phyloP scores from a whole-genome alignment of 2,113 vertebrate genomes.

The Coreoperca whiteheadi region DNA sequence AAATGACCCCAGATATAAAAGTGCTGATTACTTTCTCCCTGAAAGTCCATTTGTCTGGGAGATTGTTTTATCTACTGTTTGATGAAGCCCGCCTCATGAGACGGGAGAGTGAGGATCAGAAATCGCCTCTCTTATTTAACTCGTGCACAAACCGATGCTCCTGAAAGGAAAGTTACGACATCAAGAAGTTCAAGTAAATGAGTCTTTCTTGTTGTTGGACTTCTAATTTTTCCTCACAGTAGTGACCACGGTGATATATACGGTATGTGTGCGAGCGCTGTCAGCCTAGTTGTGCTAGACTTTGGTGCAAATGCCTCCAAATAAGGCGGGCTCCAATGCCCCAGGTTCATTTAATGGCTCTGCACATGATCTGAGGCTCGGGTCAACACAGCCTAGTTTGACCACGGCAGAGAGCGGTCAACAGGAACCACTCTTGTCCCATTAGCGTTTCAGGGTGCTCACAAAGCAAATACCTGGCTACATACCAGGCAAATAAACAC shows the following conservation, averaged over 20 bases:
- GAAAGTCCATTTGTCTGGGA: conserved; percentile 35
- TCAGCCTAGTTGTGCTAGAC: neutral
- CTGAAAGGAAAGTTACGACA: conserved; percentile 18
- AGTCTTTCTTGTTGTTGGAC: neutral
- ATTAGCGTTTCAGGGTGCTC: conserved; percentile 1
- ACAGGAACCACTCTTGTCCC: conserved; percentile 6
- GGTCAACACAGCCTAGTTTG: conserved; percentile 15
- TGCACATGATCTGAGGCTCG: neutral
- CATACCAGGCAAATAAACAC: neutral
- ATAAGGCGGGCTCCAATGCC: conserved; percentile 25
- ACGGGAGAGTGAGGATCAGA: conserved; percentile 15
- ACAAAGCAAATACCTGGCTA: conserved; percentile 12
- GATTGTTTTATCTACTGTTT: conserved; percentile 39
- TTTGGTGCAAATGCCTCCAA: conserved; percentile 4
- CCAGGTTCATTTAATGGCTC: conserved; percentile 25
- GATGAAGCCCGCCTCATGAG: conserved; percentile 32
- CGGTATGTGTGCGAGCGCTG: neutral
- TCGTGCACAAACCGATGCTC: neutral
- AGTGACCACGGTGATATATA: neutral
- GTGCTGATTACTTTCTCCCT: conserved; percentile 38
- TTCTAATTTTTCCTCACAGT: neutral
- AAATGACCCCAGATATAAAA: conserved; percentile 28
- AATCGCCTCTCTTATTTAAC: conserved; percentile 14
- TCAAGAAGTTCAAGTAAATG: neutral
- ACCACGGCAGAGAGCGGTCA: neutral